These are phyloP conservation scores for Aphaenogaster floridana DNA, from an alignment of 1,140 invertebrate genomes.

Conservation along the genomic window DNA sequence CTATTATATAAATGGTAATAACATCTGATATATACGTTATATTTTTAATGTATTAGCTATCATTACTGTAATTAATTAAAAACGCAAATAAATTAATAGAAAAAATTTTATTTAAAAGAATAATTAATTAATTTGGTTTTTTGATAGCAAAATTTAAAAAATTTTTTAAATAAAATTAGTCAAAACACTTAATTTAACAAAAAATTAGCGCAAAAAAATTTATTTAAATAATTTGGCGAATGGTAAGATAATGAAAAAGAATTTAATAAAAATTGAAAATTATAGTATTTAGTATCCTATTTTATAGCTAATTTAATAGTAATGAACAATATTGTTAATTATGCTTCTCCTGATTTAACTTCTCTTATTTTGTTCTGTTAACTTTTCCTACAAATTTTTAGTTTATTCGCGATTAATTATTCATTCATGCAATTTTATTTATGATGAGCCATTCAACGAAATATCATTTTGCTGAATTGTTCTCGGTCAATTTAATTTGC, in stretches of 20 bases:
- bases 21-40: not conserved
- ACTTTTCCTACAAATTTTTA: not conserved
- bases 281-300: not conserved
- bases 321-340: not conserved
- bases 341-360: not conserved
- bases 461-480: slow-evolving; percentile 45
- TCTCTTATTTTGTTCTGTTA: not conserved
- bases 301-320: not conserved
- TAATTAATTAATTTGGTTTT: not conserved
- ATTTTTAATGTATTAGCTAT: not conserved
- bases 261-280: not conserved
- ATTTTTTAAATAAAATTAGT: no score
- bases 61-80: not conserved
- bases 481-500: slow-evolving; percentile 46
- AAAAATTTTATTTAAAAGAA: not conserved
- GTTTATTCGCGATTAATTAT: slow-evolving; percentile 22
- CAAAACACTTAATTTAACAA: not conserved
- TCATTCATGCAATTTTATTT: not conserved
- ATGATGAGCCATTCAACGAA: not conserved
- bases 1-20: not conserved
- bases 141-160: no score
- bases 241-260: not conserved
- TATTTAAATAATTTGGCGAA: not conserved
- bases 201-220: not conserved
- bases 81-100: not conserved